phyloP scores from a whole-genome alignment of 2,888 invertebrate species.

The Chouioia cunea region DNA sequence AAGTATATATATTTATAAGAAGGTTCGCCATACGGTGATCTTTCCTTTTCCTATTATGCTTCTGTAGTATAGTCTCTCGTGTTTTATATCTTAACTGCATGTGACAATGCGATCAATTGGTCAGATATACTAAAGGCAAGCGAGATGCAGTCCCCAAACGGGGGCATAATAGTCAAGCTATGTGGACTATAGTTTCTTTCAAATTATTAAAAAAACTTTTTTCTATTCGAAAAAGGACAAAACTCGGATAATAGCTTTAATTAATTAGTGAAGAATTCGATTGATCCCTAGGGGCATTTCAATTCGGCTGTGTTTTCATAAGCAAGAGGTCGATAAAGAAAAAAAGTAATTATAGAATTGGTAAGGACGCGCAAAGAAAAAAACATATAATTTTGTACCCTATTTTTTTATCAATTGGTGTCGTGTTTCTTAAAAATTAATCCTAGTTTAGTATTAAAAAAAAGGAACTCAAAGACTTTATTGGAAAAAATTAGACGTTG shows the following conservation, averaged over 20 bases:
- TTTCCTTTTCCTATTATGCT: conserved; percentile 20
- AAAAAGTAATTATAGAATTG: conserved; percentile 54
- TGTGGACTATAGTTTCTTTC: conserved; percentile 17
- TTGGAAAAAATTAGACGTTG: neutral
- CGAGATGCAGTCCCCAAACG: neutral
- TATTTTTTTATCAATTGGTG: conserved; percentile 66
- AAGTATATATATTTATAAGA: too few species aligned
- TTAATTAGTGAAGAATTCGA: conserved; percentile 9
- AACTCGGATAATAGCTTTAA: conserved; percentile 5
- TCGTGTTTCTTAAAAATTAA: conserved; percentile 47
- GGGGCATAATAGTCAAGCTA: conserved; percentile 36
- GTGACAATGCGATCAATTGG: conserved; percentile 16
- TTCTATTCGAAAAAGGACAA: conserved; percentile 1
- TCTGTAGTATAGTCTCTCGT: conserved; percentile 13
- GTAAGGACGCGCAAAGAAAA: conserved; percentile 58
- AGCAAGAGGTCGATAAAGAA: conserved; percentile 42
- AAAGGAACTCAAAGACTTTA: too few species aligned
- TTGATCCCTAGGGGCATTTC: conserved; percentile 63
- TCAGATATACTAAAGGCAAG: neutral
- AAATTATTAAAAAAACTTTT: neutral
- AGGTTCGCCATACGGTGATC: too few species aligned
- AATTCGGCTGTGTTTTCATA: conserved; percentile 67
- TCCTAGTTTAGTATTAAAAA: conserved; percentile 10
- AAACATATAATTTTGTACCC: conserved; percentile 68
- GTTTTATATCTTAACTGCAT: neutral